Evolutionary conservation across 2,797 vertebrate genomes (phyloP), one percentile per base, ranked within the genome.

Genomic region (Oreortyx pictus): DNA sequence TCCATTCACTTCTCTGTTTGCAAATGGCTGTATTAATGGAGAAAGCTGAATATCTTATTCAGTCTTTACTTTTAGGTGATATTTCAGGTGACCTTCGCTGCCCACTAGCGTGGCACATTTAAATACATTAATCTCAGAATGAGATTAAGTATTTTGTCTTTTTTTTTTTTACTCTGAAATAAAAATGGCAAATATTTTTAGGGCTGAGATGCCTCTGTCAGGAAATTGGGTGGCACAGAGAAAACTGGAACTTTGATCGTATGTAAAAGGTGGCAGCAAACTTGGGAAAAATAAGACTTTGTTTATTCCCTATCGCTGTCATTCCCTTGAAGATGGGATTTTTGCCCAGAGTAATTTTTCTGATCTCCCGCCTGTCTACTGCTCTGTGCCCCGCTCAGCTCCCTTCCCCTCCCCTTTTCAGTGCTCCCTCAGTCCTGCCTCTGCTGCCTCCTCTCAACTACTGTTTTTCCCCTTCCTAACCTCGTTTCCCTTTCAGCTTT

Each of bases 21-120:
- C 82, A 94, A 70, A 92, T 92, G 90, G 76, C 87, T 75, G 8
- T 60, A 54, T 89, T 96, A 86, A 93, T 81, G 84, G 73, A 86
- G 89, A 84, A 90, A 89, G 89, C 49, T 12, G 4, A 88, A 39
- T 73, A 72, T 76, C 77, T 76, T 78, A 82, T 22, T 78, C 6
- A 2, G 54, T 33, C 76, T 92, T 88, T 86, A 47, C 66, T 93
- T 94, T 74, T 71, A 61, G 52, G 65, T 88, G 84, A 39, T 86
- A 67, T 74, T 92, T 95, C 86, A 91, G 12, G 62, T 72, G 71
- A 89, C 86, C 86, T 88, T 88, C 83, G 86, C 93, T 82, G 59
- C 57, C 82, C 82, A 50, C 64, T 24, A 74, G 62, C 46, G 71
- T 88, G 72, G 43, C 4, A 5, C 49, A 50, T 87, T 82, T 76